Evolutionary conservation across 1,140 invertebrate species (phyloP).

Genomic region (Conus betulinus): DNA sequence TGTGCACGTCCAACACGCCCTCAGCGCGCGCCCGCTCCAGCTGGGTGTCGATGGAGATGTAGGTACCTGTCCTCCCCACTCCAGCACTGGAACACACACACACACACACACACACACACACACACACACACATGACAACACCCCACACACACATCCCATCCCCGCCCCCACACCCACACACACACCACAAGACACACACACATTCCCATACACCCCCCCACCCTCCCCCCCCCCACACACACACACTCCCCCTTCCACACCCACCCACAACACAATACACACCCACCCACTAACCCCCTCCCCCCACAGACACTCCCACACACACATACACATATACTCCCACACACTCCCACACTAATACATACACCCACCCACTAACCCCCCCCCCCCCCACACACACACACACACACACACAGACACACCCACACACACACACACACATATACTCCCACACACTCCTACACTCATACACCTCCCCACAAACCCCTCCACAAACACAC

Average conservation of each 20-base stretch:
- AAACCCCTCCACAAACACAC: constrained; percentile 5
- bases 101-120: constrained; percentile 28
- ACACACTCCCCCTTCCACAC: background rate
- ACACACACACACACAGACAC: background rate
- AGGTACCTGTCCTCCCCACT: constrained; percentile 76
- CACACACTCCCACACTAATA: background rate
- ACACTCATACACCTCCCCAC: background rate
- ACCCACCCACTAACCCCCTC: background rate
- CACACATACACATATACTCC: background rate
- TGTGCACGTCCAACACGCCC: constrained; percentile 71
- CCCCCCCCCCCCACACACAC: background rate
- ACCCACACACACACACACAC: background rate
- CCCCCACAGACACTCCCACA: background rate
- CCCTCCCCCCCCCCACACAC: background rate
- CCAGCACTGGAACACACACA: constrained; percentile 70
- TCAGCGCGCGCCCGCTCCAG: constrained; percentile 67
- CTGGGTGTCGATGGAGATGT: constrained; percentile 74
- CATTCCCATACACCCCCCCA: background rate
- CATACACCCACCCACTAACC: background rate
- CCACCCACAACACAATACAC: background rate
- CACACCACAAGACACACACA: background rate
- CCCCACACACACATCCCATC: background rate
- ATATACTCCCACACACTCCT: background rate
- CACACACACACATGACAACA: constrained; percentile 13
- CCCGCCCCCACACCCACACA: background rate